These are phyloP conservation scores for Cheilosia scutellata DNA, from an alignment of 2,888 invertebrate genomes.

Conservation along the genomic window DNA sequence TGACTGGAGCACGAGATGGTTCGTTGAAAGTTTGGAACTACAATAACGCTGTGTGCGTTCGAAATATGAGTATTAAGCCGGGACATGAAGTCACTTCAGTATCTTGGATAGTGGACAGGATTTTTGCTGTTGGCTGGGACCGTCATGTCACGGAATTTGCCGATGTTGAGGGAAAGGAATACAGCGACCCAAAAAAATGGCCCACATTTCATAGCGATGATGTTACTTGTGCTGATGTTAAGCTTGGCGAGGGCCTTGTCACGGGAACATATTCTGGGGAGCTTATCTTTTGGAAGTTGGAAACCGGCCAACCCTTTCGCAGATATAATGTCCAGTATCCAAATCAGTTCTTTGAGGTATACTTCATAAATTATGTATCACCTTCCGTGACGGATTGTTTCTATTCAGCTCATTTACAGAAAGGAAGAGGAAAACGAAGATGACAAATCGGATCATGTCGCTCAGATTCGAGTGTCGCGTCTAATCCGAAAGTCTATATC, in stretches of 20 bases:
- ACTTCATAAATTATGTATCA: not conserved
- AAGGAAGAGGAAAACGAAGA: constrained; percentile 40
- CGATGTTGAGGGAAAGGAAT: constrained; percentile 85
- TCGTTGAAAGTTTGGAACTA: constrained; percentile 93
- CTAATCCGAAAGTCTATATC: constrained; percentile 78
- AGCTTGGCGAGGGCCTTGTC: constrained; percentile 88
- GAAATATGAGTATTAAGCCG: constrained; percentile 87
- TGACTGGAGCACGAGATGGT: constrained; percentile 92
- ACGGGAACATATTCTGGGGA: constrained; percentile 92
- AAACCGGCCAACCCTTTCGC: constrained; percentile 91
- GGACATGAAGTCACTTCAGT: constrained; percentile 86
- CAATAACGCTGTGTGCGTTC: constrained; percentile 90
- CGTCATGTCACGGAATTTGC: constrained; percentile 89
- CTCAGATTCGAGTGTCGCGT: constrained; percentile 76
- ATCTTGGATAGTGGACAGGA: constrained; percentile 87
- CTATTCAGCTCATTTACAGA: constrained; percentile 53
- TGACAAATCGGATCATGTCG: constrained; percentile 17
- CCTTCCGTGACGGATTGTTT: not conserved
- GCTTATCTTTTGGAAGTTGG: constrained; percentile 92
- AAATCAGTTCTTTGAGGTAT: constrained; percentile 81
- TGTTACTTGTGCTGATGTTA: constrained; percentile 89
- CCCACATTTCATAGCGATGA: constrained; percentile 89
- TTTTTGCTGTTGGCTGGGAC: constrained; percentile 92
- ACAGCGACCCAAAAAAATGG: constrained; percentile 89
- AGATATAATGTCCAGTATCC: constrained; percentile 83